These are phyloP conservation scores for Platycheirus rosarum DNA, from an alignment of 2,888 invertebrate species.

Conservation along the genomic window DNA sequence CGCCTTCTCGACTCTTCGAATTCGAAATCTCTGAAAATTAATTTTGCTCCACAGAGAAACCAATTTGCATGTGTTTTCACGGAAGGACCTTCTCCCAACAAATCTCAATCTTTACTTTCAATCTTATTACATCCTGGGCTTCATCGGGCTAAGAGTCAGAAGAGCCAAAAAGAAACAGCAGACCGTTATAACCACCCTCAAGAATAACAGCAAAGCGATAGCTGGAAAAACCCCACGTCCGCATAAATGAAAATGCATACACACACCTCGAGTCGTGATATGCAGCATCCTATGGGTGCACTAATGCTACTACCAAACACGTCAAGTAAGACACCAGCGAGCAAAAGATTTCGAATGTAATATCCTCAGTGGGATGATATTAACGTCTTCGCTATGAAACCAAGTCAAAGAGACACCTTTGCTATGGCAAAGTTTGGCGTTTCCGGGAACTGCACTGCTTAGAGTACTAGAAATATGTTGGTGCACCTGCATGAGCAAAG, in stretches of 20 bases:
- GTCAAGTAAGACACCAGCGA: slow-evolving; percentile 32
- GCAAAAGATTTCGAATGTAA: slow-evolving; percentile 64
- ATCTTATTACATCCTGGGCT: slow-evolving; percentile 29
- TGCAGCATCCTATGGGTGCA: slow-evolving; percentile 43
- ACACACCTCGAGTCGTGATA: slow-evolving; percentile 27
- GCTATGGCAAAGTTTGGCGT: slow-evolving; percentile 45
- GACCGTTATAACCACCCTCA: slow-evolving; percentile 22
- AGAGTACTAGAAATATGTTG: not conserved
- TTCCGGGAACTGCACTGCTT: slow-evolving; percentile 40
- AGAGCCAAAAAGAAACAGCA: slow-evolving; percentile 35
- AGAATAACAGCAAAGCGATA: slow-evolving; percentile 12
- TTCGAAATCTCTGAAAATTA: slow-evolving; percentile 25
- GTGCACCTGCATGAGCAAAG: not conserved
- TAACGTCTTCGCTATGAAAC: slow-evolving; percentile 43
- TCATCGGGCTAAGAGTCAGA: slow-evolving; percentile 11
- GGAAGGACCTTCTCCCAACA: slow-evolving; percentile 23
- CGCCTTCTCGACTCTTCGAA: no score
- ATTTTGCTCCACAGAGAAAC: slow-evolving; percentile 36
- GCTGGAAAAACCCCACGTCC: not conserved
- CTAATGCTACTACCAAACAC: slow-evolving; percentile 45
- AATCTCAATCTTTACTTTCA: slow-evolving; percentile 56
- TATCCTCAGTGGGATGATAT: slow-evolving; percentile 60
- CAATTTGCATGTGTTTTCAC: slow-evolving; percentile 36
- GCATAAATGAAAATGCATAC: slow-evolving; percentile 37
- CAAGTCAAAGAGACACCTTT: slow-evolving; percentile 43